A percentile compares a stretch with the other conserved stretches of the same genome.
phyloP scores from a whole-genome alignment of 2,113 vertebrate species.

The Thunnus thynnus region DNA sequence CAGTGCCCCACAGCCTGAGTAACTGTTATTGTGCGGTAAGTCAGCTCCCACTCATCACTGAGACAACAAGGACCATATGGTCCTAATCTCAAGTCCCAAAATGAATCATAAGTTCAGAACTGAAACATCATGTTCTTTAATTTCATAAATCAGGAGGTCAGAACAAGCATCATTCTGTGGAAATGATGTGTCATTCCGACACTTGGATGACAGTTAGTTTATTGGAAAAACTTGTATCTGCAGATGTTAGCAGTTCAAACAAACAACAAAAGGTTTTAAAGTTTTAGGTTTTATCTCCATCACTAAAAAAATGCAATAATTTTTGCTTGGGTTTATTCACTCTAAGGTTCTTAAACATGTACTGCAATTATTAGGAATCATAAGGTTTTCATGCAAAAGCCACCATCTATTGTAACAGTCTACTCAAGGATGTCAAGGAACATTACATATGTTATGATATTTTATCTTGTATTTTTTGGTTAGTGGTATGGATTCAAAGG shows the following conservation, averaged over 20 bases:
- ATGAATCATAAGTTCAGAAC: constrained; percentile 46
- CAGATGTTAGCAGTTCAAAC: not conserved
- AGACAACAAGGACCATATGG: not conserved
- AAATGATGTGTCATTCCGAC: constrained; percentile 14
- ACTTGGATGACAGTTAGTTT: not conserved
- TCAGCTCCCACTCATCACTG: constrained; percentile 35
- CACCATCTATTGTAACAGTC: not conserved
- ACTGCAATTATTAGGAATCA: not conserved
- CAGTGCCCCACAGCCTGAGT: constrained; percentile 19
- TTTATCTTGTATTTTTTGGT: not conserved
- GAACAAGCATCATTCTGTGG: constrained; percentile 5
- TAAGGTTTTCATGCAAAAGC: not conserved
- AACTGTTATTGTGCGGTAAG: constrained; percentile 18
- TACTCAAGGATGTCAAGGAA: not conserved
- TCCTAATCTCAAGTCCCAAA: constrained; percentile 25
- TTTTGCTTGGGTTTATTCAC: not conserved
- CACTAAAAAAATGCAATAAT: not conserved
- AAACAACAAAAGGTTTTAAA: not conserved
- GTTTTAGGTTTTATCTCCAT: not conserved
- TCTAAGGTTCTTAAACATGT: not conserved
- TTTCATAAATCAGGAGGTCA: constrained; percentile 32
- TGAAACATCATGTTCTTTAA: constrained; percentile 41
- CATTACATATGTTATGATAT: not conserved
- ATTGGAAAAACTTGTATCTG: not conserved
- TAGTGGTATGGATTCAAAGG: not conserved